phyloP scores from a whole-genome alignment of 2,888 invertebrate species.

The Campaea margaritaria region DNA sequence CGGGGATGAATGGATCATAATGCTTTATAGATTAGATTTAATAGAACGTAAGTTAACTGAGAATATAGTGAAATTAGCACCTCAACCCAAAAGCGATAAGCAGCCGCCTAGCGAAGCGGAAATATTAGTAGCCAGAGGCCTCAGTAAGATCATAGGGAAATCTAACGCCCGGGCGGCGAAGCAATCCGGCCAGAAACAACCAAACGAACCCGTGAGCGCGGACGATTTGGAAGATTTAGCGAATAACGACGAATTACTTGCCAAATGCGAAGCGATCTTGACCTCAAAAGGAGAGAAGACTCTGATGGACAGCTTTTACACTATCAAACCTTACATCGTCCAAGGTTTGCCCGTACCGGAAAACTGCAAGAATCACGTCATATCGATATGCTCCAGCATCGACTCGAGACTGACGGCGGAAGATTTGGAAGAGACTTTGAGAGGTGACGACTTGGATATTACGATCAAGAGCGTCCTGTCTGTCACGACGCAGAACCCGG shows the following conservation, averaged over 20 bases:
- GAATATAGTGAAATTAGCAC: slow-evolving; percentile 58
- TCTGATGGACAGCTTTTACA: slow-evolving; percentile 72
- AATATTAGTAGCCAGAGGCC: slow-evolving; percentile 74
- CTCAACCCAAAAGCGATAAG: slow-evolving; percentile 45
- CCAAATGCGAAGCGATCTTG: slow-evolving; percentile 73
- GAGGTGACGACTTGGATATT: slow-evolving; percentile 41
- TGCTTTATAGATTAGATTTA: slow-evolving; percentile 71
- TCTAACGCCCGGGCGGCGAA: slow-evolving; percentile 59
- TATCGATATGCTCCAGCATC: slow-evolving; percentile 73
- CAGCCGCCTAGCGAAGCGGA: slow-evolving; percentile 73
- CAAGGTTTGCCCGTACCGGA: slow-evolving; percentile 75
- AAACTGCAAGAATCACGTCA: slow-evolving; percentile 73
- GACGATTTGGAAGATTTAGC: slow-evolving; percentile 52
- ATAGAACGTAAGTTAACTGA: slow-evolving; percentile 67
- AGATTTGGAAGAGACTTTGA: slow-evolving; percentile 61
- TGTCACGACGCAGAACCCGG: slow-evolving; percentile 63
- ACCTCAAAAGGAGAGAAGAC: slow-evolving; percentile 73
- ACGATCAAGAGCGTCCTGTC: slow-evolving; percentile 38
- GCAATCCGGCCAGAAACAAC: slow-evolving; percentile 54
- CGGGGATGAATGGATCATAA: slow-evolving; percentile 76
- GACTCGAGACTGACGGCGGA: slow-evolving; percentile 72
- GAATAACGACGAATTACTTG: slow-evolving; percentile 66
- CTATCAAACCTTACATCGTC: slow-evolving; percentile 73
- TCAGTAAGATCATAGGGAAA: slow-evolving; percentile 77
- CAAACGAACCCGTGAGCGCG: slow-evolving; percentile 37